Base-by-base conservation (phyloP, 2,888 invertebrate genomes). In the Drosophila falleni region DNA sequence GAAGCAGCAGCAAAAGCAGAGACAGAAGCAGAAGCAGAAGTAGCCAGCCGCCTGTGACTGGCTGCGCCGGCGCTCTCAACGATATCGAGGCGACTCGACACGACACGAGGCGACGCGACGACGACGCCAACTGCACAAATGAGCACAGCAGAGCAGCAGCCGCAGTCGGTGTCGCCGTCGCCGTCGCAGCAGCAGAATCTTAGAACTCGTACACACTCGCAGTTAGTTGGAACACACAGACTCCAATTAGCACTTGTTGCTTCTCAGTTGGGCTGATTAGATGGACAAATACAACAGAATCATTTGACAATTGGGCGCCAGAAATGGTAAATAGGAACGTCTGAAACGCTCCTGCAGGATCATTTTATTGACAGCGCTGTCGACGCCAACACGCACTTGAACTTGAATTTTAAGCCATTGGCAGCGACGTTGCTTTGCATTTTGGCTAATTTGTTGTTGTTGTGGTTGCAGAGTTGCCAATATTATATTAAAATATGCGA, bases 71-170 rank as follows among this genome's bases (percentile, higher is more conserved):
- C 78, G 78, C 76, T 74, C 69, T 73, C 64, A 73, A 58, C 62
- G 55, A 54, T 74, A 74, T 74, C 75, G 70, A 58, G 47, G 55
- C 76, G 72, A 78, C 33, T 6, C 33, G 23, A 39, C 46, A 5
- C 54, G 11, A 23, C 37, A 53, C 66, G 51, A 55, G 39, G 10
- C 31, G 31, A 31, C 16, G 56, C 56, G 13, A 66, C 60, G 70
- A 59, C 50, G 66, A 66, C 68, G 84, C 58, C 67, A 81, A 61
- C 87, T 77, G 87, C 82, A 69, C 74, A 81, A 87, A 85, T 87
- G 77, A 87, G 88, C 75, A 89, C 87, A 80, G 59, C 76, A 64
- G 61, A 31, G 65, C 63, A 37, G 58, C 71, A 53, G 51, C 23
- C 13, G 6, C 44, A 56, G 54, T 5, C 74, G 54, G 64, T 60